Conservation (phyloP, 2,797 vertebrate species). For the Sebastes jordani region DNA sequence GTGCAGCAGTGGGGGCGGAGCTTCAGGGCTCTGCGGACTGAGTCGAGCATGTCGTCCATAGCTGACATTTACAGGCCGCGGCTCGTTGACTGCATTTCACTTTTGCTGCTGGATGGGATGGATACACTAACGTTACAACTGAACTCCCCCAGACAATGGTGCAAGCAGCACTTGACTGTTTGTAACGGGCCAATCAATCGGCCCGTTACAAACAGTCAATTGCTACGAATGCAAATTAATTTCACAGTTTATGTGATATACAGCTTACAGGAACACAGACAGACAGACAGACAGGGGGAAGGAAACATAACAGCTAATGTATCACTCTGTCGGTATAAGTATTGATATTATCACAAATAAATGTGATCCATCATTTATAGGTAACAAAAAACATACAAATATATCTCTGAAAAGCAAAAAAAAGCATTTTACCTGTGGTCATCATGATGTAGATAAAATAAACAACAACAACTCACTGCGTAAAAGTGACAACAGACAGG, state of each 20-base stretch:
- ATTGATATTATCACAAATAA: background rate
- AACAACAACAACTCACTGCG: background rate
- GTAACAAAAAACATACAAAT: background rate
- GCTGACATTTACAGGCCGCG: background rate
- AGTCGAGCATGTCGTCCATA: background rate
- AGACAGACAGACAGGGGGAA: background rate
- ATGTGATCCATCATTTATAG: background rate
- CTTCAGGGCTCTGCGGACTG: background rate
- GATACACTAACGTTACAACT: too few relatives aligned
- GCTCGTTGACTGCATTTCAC: background rate
- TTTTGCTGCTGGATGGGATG: too few relatives aligned
- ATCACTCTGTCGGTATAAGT: background rate
- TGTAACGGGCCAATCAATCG: too few relatives aligned
- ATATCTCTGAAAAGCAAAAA: background rate
- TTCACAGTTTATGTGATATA: background rate
- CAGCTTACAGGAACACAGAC: background rate
- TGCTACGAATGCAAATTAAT: too few relatives aligned
- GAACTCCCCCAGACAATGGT: too few relatives aligned
- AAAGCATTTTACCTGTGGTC: background rate
- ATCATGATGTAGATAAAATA: background rate
- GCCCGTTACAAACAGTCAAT: too few relatives aligned
- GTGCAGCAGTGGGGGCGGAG: too few relatives aligned
- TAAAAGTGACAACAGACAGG: background rate
- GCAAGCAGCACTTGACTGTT: too few relatives aligned
- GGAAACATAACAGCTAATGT: background rate